These are phyloP conservation scores for Ochotona curzoniae DNA, from an alignment of 2,113 vertebrate genomes.

Conservation along the genomic window DNA sequence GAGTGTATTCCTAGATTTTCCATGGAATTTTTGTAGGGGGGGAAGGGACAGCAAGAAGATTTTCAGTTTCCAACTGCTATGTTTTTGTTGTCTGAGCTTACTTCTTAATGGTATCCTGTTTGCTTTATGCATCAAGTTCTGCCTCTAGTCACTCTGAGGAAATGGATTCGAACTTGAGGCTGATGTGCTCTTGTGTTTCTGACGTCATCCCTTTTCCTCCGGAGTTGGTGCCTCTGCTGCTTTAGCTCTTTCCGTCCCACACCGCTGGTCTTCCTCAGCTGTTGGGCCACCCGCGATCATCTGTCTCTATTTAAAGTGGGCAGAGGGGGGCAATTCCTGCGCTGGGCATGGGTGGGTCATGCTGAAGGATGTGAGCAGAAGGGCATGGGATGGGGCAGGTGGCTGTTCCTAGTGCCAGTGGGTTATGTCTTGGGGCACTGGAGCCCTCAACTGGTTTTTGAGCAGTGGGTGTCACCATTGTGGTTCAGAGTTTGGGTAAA, in stretches of 20 bases:
- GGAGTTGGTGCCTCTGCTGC: background rate
- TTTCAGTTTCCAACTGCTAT: background rate
- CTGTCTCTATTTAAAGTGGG: background rate
- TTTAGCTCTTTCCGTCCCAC: background rate
- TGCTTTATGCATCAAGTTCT: background rate
- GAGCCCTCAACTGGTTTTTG: background rate
- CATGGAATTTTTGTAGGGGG: background rate
- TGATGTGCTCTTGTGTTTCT: background rate
- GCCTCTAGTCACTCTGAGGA: background rate
- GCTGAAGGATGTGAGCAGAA: background rate
- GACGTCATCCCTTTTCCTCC: background rate
- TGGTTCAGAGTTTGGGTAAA: background rate
- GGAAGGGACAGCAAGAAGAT: background rate
- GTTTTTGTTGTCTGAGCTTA: background rate
- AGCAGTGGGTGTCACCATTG: no score
- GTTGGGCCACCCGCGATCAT: background rate
- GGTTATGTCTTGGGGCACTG: background rate
- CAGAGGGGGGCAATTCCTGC: background rate
- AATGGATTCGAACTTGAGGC: background rate
- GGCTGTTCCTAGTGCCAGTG: background rate
- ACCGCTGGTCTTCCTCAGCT: background rate
- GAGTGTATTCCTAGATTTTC: conserved; percentile 25
- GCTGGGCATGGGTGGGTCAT: background rate
- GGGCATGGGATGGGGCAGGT: background rate
- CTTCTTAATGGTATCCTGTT: background rate